A percentile compares a stretch with the other conserved stretches of the same genome.
Evolutionary conservation across 2,888 invertebrate species (phyloP).

Genomic region (Thumatha senex): DNA sequence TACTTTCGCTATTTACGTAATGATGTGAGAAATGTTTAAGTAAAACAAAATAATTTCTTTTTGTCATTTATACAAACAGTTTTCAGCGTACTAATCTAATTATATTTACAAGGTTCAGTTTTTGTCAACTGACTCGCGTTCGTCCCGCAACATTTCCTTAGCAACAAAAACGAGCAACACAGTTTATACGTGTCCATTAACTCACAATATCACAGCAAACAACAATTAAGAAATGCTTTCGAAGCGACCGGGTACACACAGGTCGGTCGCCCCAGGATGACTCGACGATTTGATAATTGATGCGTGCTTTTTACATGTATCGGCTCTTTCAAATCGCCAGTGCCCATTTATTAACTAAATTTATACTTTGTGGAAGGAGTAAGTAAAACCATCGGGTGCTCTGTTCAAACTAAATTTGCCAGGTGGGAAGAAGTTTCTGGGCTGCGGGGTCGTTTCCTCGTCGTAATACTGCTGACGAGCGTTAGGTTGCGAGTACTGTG

Average conservation of each 20-base stretch:
- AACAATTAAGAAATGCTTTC: conserved; percentile 79
- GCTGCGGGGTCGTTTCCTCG: conserved; percentile 85
- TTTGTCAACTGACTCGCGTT: conserved; percentile 53
- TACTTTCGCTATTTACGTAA: too few relatives aligned
- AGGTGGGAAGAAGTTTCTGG: conserved; percentile 91
- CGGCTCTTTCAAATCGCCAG: conserved; percentile 66
- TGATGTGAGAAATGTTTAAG: not conserved
- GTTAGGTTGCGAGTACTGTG: conserved; percentile 52
- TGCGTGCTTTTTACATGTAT: conserved; percentile 69
- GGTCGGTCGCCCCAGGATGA: conserved; percentile 63
- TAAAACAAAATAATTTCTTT: not conserved
- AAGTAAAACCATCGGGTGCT: conserved; percentile 94
- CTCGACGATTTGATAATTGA: conserved; percentile 74
- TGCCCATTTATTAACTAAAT: conserved; percentile 56
- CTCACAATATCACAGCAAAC: conserved; percentile 82
- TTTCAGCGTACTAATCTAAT: conserved; percentile 55
- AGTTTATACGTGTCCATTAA: conserved; percentile 72
- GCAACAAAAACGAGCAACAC: conserved; percentile 66
- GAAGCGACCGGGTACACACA: conserved; percentile 58
- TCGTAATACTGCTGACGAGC: conserved; percentile 79
- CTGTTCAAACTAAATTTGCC: conserved; percentile 93
- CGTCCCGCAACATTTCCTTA: conserved; percentile 51
- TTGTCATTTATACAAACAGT: too few relatives aligned
- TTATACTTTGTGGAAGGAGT: conserved; percentile 89
- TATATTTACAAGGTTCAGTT: conserved; percentile 77